phyloP scores from a whole-genome alignment of 2,113 vertebrate species.

The Phoxinus phoxinus region DNA sequence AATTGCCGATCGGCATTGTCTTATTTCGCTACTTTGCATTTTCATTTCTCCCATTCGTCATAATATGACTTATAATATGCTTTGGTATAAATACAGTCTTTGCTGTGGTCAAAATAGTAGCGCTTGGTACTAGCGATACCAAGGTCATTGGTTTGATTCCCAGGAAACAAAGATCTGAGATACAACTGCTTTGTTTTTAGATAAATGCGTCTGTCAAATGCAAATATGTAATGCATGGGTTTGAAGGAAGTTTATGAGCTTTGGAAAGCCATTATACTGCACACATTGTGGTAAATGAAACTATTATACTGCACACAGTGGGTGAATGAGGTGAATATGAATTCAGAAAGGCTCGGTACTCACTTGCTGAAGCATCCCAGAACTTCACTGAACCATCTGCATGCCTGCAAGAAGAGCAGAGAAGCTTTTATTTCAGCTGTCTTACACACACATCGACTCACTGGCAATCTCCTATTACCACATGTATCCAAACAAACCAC shows the following conservation, averaged over 20 bases:
- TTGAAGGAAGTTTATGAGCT: background rate
- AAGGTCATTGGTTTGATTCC: background rate
- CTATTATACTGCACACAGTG: background rate
- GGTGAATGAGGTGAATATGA: background rate
- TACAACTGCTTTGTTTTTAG: background rate
- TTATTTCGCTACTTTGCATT: background rate
- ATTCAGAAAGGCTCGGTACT: slow-evolving; percentile 63
- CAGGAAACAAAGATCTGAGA: background rate
- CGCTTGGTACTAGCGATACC: background rate
- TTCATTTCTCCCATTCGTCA: background rate
- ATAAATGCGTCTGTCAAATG: background rate
- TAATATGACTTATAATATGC: background rate
- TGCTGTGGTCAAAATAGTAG: background rate
- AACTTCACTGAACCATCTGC: slow-evolving; percentile 98
- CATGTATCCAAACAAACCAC: slow-evolving; percentile 9
- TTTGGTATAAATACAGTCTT: background rate
- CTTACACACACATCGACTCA: slow-evolving; percentile 6
- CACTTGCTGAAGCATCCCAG: slow-evolving; percentile 99
- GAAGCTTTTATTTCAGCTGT: background rate
- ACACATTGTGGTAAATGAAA: slow-evolving; percentile 9
- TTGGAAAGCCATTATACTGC: background rate
- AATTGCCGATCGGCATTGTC: background rate
- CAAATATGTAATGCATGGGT: background rate
- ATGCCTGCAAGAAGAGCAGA: slow-evolving; percentile 78
- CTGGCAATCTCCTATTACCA: background rate